phyloP scores from a whole-genome alignment of 2,888 invertebrate genomes.

The Bugulina stolonifera region DNA sequence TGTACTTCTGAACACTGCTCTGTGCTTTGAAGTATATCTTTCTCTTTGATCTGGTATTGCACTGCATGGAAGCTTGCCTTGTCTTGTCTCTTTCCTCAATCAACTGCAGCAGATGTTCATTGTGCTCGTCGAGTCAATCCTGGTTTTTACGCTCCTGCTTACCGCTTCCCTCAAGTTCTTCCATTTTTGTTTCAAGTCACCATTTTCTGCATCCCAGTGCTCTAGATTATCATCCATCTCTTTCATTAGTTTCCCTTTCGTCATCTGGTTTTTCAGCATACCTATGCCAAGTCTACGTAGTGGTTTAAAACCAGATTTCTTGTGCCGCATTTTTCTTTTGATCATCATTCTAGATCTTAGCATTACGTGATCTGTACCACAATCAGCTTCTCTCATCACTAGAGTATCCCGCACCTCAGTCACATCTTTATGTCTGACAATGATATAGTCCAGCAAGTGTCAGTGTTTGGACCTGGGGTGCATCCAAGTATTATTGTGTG shows the following conservation, averaged over 20 bases:
- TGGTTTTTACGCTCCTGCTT: not conserved
- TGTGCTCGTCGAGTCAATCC: slow-evolving; percentile 11
- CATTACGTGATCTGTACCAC: too few species aligned
- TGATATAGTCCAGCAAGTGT: too few species aligned
- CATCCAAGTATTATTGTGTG: not conserved
- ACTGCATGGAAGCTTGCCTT: slow-evolving; percentile 1
- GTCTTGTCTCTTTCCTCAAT: slow-evolving; percentile 22
- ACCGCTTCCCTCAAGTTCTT: slow-evolving; percentile 13
- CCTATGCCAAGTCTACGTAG: slow-evolving; percentile 5
- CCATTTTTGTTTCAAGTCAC: slow-evolving; percentile 13
- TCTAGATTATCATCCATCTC: slow-evolving; percentile 16
- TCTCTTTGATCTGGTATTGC: slow-evolving; percentile 6
- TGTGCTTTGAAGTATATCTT: slow-evolving; percentile 15
- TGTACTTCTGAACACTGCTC: slow-evolving; percentile 10
- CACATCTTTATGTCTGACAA: too few species aligned
- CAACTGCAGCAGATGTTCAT: slow-evolving; percentile 10
- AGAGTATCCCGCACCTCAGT: not conserved
- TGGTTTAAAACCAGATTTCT: not conserved
- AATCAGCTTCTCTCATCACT: not conserved
- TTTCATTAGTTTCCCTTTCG: not conserved
- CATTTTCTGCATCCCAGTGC: slow-evolving; percentile 12
- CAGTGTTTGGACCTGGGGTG: not conserved
- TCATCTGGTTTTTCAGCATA: slow-evolving; percentile 2
- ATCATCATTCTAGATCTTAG: not conserved
- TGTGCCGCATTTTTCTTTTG: slow-evolving; percentile 8